Percentiles rank a stretch among this genome's conserved stretches.
Evolutionary conservation across 1,140 invertebrate species (phyloP).

Genomic region (Apis mellifera): DNA sequence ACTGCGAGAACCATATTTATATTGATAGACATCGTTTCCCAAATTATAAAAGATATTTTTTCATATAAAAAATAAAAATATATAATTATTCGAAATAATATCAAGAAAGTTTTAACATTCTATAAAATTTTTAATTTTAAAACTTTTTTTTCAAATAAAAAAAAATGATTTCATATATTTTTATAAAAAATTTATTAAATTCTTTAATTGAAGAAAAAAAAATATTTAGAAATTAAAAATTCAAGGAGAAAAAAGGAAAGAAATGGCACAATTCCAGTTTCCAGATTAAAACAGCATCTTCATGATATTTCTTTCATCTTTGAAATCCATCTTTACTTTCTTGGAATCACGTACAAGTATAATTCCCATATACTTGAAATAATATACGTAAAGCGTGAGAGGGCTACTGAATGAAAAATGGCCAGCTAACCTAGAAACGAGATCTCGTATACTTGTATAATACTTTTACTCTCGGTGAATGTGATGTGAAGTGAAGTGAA

Average conservation of each 20-base stretch:
- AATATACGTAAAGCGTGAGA: no score
- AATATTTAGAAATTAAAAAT: background rate
- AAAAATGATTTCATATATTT: no score
- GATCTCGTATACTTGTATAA: background rate
- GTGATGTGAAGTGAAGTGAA: slow-evolving; percentile 34
- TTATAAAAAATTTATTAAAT: background rate
- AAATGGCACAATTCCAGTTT: background rate
- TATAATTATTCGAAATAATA: background rate
- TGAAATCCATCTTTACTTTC: background rate
- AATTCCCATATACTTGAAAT: background rate
- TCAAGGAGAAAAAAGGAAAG: no score
- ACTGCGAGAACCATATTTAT: background rate
- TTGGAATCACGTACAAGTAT: background rate
- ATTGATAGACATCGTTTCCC: no score
- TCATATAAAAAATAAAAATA: background rate
- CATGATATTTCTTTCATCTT: background rate
- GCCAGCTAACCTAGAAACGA: background rate
- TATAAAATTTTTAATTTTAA: no score
- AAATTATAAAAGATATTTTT: background rate
- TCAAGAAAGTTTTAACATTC: no score
- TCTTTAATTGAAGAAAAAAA: background rate
- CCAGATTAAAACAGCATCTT: background rate
- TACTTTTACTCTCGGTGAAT: background rate
- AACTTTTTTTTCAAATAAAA: no score
- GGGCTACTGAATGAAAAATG: background rate